These are phyloP conservation scores for Lutjanus argentimaculatus DNA, from an alignment of 2,797 vertebrate genomes.

Conservation along the genomic window DNA sequence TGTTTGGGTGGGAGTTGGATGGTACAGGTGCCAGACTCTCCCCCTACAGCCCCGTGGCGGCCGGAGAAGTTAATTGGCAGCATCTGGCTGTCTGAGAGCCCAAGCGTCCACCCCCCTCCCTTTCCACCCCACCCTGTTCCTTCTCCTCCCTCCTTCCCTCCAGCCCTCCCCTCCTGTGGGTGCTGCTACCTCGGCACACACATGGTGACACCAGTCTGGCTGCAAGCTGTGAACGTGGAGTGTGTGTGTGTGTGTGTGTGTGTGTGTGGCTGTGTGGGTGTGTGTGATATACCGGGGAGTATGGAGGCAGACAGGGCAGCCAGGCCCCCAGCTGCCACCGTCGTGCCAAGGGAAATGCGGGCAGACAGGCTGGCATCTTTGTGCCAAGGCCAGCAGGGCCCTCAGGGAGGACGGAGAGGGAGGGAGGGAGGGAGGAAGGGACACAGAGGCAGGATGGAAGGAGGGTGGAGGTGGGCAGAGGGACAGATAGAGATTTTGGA, in stretches of 20 bases:
- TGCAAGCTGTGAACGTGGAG: constrained; percentile 71
- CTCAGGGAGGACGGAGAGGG: constrained; percentile 68
- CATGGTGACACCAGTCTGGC: constrained; percentile 75
- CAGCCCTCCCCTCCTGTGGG: constrained; percentile 53
- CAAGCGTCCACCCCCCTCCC: constrained; percentile 58
- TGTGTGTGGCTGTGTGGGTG: constrained; percentile 20
- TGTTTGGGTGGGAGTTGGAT: constrained; percentile 35
- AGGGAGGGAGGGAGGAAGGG: not conserved
- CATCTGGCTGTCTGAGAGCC: constrained; percentile 88
- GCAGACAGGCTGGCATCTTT: constrained; percentile 85
- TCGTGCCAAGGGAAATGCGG: constrained; percentile 83
- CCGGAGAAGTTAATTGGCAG: constrained; percentile 89
- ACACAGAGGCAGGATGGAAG: constrained; percentile 35
- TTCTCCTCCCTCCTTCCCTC: constrained; percentile 42
- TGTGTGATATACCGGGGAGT: constrained; percentile 66
- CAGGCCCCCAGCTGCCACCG: constrained; percentile 83
- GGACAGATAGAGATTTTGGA: constrained; percentile 44
- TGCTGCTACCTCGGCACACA: constrained; percentile 71
- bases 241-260: constrained; percentile 31
- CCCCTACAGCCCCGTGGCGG: constrained; percentile 75
- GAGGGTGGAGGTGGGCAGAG: not conserved
- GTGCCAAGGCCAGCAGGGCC: constrained; percentile 79
- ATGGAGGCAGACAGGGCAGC: constrained; percentile 76
- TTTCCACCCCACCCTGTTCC: constrained; percentile 49
- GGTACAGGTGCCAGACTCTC: constrained; percentile 79